Base-by-base conservation (phyloP, 2,113 vertebrate species). In the Tyto alba region DNA sequence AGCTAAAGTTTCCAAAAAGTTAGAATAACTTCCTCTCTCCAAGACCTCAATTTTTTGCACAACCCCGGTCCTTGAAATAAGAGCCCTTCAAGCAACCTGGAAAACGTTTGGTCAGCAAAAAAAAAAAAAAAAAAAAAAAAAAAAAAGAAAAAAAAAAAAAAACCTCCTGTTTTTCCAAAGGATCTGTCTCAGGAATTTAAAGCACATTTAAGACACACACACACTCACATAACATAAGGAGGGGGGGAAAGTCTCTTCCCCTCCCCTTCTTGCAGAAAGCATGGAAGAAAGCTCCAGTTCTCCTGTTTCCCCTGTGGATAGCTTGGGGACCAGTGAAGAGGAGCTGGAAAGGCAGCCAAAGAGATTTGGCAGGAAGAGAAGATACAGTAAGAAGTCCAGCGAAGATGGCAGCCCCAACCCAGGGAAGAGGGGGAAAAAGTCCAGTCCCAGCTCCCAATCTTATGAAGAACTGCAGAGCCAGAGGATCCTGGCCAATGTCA, bases 391-490 rank as follows among this genome's bases (percentile, higher is more conserved):
- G 99, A 98, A 99, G 98, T 98, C 99, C 97, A 98, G 99, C 41
- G 98, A 98, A 97, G 98, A 98, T 93, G 98, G 99, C 97, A 99
- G 99, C 97, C 99, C 99, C 88, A 98, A 98, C 96, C 98, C 98
- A 57, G 98, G 98, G 96, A 99, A 99, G 97, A 98, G 98, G 97
- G 99, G 98, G 88, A 99, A 99, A 96, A 99, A 99, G 95, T 98
- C 98, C 96, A 98, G 99, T 98, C 99, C 99, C 97, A 99, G 99
- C 96, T 98, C 99, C 64, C 99, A 99, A 93, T 99, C 99, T 88
- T 99, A 99, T 78, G 99, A 99, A 98, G 99, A 99, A 91, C 98
- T 99, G 80, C 99, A 99, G 97, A 99, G 98, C 96, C 99, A 99
- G 98, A 97, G 99, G 96, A 99, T 99, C 98, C 98, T 99, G 98